Base-by-base conservation (phyloP, 2,888 invertebrate genomes). In the Capitulum mitella region DNA sequence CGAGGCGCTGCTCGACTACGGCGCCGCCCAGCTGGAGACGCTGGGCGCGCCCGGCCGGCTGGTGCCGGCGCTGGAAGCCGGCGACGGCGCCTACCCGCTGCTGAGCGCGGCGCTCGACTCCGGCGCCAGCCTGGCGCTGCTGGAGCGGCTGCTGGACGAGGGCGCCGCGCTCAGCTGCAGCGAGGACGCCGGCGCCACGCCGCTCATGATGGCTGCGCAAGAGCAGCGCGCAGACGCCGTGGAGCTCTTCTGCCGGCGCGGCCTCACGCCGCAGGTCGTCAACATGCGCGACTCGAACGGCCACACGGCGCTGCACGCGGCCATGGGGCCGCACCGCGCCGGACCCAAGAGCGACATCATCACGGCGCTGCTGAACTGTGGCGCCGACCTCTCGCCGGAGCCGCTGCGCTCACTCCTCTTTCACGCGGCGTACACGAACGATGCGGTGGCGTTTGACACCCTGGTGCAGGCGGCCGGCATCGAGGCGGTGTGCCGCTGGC, bases 21-120 rank as follows among this genome's bases (percentile, higher is more conserved):
- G 75, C n/a, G 75, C 43, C 29, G 43, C n/a, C n/a, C 75, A 75
- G 46, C 75, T 75, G 75, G 75, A 46, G 19, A n/a, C 46, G 75
- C 75, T 34, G n/a, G 75, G 43, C 43, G 46, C 37, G 3, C 14
- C 29, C 75, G 75, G 75, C 75, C 43, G 29, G 29, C 75, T 75
- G 10, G 43, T 19, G n/a, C 43, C 43, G 43, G 16, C 32, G 43
- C 14, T 75, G 5, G 75, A 75, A 40, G 2, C 43, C 29, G 43
- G 75, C 43, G 75, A 75, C 16, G 43, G 5, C 14, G 16, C 29
- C n/a, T 26, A 26, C 43, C 46, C 75, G 29, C 75, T 75, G 75
- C 75, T 75, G 43, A 14, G 22, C 22, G 29, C 43, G 16, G 75
- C 75, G 16, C n/a, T 75, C 8, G 43, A 43, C 29, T 5, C 2